Evolutionary conservation across 2,113 vertebrate species (phyloP), one percentile per base, ranked within the genome.

Genomic region (Macquaria australasica): DNA sequence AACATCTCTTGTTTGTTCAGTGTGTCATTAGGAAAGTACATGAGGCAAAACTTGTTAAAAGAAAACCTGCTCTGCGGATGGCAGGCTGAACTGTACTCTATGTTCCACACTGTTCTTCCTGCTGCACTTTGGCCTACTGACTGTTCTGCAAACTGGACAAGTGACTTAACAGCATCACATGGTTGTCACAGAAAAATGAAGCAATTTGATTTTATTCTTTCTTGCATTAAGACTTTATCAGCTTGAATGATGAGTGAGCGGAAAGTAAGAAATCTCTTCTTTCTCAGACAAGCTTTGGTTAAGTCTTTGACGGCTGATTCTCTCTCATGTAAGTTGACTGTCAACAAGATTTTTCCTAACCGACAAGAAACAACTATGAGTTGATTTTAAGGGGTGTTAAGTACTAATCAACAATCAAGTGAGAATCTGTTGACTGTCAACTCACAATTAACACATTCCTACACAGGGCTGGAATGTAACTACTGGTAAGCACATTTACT

Each of bases 91-190:
- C 51, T 59, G 73, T 56, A 50, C 67, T 50, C 23, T n/a, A 0
- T 72, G 72, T 75, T 59, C 68, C 55, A 20, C 73, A 16, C 58
- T 45, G 70, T 66, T 82, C 41, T 66, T 81, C 56, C 66, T 63
- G 59, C 60, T 88, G 86, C 48, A 82, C 89, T 87, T 88, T 88
- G 82, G 34, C 51, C 70, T 1, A 69, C n/a, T 53, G 23, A 43
- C 45, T 76, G 60, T 73, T 89, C 68, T 58, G 70, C 84, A 89
- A 87, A 81, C 59, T 50, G 48, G 60, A 67, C 45, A 56, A 62
- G 56, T 77, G 77, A 77, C 81, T 83, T 28, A 41, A 70, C 50
- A 50, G 11, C 84, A 71, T 82, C 77, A 86, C 73, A 25, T 68
- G 56, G 21, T 14, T 62, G 34, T 69, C 51, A 76, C 48, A 73